Base-by-base conservation (phyloP, 92 coral and sea anemone species). In the Galaxea fascicularis region DNA sequence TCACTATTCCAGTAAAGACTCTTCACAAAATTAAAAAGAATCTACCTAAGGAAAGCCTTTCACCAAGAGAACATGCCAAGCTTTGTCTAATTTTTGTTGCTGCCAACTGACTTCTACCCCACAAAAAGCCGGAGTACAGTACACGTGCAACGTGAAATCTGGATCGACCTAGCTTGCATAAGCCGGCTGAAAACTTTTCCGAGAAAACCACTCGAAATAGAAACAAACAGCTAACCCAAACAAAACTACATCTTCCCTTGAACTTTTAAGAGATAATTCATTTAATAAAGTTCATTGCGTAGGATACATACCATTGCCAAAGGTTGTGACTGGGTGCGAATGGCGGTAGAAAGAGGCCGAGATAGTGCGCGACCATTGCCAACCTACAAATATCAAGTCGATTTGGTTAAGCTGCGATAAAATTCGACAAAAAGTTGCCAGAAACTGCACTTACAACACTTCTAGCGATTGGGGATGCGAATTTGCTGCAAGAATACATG, bases 401-500 rank as follows among this genome's bases (percentile, higher is more conserved):
- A 8, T 71, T 46, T n/a, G 52, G 21, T 82, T 54, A 41, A 82
- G 8, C 9, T 70, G 20, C 30, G 14, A 56, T 25, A 12, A 27
- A 54, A 65, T 22, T 29, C 24, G 21, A 60, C 8, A 47, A 9
- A 78, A 77, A 41, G 9, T 27, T 17, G 25, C 9, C 16, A 65
- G 47, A 28, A 56, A 27, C 4, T 51, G 66, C 46, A 94, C 98
- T 94, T 89, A 96, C 99, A 80, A 96, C 87, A 85, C 84, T 92
- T 73, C 97, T 92, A 85, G 98, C 84, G 27, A 89, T 89, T 12
- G 99, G 92, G 24, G 95, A 91, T 79, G 94, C 90, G 79, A 96
- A 96, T 92, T 96, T 96, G 86, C 99, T 95, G 91, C 98, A 94
- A 89, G 98, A 83, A 87, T 91, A 96, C 99, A 96, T 96, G 88